Conservation (phyloP, 2,797 vertebrate species). For the Prionace glauca region DNA sequence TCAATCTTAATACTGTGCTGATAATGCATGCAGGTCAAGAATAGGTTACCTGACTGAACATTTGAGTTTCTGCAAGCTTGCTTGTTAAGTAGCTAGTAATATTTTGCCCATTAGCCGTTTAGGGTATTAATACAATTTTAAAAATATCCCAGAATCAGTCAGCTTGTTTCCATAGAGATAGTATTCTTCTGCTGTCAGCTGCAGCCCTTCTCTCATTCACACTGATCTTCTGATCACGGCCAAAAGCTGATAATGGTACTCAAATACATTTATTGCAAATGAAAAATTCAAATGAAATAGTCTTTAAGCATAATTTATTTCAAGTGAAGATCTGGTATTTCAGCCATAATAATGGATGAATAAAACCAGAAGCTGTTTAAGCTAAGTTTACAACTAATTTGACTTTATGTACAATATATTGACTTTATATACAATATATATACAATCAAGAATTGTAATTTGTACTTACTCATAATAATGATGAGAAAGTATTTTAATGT, state of each 20-base stretch:
- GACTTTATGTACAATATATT: not conserved
- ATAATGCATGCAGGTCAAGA: slow-evolving; percentile 12
- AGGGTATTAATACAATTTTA: not conserved
- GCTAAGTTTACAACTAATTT: not conserved
- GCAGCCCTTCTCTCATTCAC: not conserved
- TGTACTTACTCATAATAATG: not conserved
- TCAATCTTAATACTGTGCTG: not conserved
- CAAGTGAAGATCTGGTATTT: not conserved
- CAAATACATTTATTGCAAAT: not conserved
- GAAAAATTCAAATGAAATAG: slow-evolving; percentile 2
- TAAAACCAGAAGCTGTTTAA: not conserved
- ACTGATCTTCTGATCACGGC: not conserved
- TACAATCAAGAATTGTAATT: not conserved
- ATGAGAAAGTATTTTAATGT: not conserved
- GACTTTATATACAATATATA: not conserved
- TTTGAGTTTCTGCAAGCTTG: not conserved
- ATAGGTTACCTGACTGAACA: not conserved
- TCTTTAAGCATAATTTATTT: not conserved
- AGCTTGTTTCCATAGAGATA: slow-evolving; percentile 17
- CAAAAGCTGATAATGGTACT: not conserved
- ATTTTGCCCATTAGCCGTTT: not conserved
- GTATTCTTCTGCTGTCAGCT: not conserved
- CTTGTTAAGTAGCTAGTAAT: not conserved
- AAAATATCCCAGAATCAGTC: not conserved
- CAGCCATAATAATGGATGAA: not conserved